phyloP scores from a whole-genome alignment of 2,797 vertebrate species.

The Pseudochromis fuscus region DNA sequence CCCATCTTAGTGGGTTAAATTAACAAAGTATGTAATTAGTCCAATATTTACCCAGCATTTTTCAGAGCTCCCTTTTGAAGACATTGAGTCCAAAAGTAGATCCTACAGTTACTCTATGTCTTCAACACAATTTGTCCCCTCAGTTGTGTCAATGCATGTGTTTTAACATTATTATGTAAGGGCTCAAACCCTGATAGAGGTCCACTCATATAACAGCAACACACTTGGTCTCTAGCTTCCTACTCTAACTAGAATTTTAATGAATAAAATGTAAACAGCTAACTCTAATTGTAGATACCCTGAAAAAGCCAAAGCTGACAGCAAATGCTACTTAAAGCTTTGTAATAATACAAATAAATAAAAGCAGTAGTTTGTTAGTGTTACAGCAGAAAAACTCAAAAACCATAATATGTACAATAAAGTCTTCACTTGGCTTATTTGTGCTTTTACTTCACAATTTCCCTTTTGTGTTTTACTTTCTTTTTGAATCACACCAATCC shows the following conservation, averaged over 20 bases:
- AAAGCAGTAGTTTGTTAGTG: conserved; percentile 47
- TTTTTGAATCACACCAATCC: conserved; percentile 11
- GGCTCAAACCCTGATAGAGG: conserved; percentile 8
- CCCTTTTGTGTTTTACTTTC: background rate
- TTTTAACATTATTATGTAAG: background rate
- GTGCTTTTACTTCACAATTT: conserved; percentile 7
- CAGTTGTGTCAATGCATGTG: background rate
- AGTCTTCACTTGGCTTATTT: conserved; percentile 19
- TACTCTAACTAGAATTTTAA: background rate
- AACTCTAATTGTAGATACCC: background rate
- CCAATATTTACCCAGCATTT: no score
- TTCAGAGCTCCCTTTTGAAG: no score
- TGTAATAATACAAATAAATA: conserved; percentile 52
- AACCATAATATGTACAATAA: conserved; percentile 10
- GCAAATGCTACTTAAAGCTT: conserved; percentile 6
- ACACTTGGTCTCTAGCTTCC: background rate
- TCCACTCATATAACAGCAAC: background rate
- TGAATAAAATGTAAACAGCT: conserved; percentile 22
- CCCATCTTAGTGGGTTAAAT: no score
- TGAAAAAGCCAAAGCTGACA: background rate
- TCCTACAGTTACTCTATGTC: background rate
- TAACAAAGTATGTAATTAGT: no score
- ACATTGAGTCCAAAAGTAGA: no score
- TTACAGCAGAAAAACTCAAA: conserved; percentile 22
- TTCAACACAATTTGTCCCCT: background rate